Base-by-base conservation (phyloP, 2,888 invertebrate species). In the Cryptosula pallasiana region DNA sequence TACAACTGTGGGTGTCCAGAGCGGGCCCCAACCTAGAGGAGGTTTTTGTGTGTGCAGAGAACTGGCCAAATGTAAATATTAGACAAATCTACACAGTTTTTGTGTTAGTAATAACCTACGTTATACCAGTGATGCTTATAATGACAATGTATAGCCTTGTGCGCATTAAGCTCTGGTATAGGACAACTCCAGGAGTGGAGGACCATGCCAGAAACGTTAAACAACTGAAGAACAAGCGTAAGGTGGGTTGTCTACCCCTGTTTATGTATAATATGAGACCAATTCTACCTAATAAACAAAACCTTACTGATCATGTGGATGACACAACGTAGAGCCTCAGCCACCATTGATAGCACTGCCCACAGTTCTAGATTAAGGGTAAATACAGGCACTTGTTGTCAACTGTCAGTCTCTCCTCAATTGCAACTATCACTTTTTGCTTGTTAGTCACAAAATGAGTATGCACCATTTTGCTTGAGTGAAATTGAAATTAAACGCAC, bases 111-210 rank as follows among this genome's bases (percentile, higher is more conserved):
- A 70, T 81, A 23, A 81, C 81, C 2, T 83, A 82, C 75, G 76
- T 84, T 16, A 76, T 86, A 2, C 87, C 87, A 0, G 78, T 87
- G 72, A 57, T 80, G 20, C 81, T 84, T 16, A 79, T 87, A 54
- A 82, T 81, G 0, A 80, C 83, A 73, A 85, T 86, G 16, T 87
- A 87, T 77, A 79, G 83, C 55, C 81, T 84, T 71, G 84, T 87
- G 13, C 85, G 84, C 25, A 78, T 80, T 75, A 79, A 84, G 72
- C 78, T 87, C 75, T 87, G 86, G 84, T 77, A 81, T 63, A 79
- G 85, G 45, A 82, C 81, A 2, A 78, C 84, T 0, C 87, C 87
- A 0, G 87, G 87, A 20, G 86, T 87, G 74, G 85, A 86, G 0
- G 84, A 87, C 73, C 79, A 80, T 5, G 77, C 77, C 27, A 75